These are phyloP conservation scores for Tillus elongatus DNA, from an alignment of 2,888 invertebrate species.

Conservation along the genomic window DNA sequence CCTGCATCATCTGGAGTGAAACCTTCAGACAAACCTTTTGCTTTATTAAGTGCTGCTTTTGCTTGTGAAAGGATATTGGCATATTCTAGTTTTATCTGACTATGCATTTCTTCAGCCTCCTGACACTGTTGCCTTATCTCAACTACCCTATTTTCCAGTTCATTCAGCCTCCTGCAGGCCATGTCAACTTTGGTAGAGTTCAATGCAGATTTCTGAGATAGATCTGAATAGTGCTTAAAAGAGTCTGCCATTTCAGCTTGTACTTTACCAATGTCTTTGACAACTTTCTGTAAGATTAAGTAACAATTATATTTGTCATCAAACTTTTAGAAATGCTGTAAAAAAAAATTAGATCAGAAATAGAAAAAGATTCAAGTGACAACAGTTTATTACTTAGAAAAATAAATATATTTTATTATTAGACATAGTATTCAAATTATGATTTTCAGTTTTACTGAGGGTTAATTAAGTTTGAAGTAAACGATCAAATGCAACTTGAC, in stretches of 20 bases:
- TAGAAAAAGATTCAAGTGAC: too few relatives aligned
- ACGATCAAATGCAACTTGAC: too few relatives aligned
- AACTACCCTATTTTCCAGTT: conserved; percentile 33
- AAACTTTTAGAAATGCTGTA: too few relatives aligned
- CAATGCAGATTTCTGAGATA: conserved; percentile 26
- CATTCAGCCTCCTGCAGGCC: conserved; percentile 25
- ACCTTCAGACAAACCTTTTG: conserved; percentile 46
- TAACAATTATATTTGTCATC: too few relatives aligned
- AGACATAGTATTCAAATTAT: too few relatives aligned
- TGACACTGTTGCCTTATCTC: conserved; percentile 30
- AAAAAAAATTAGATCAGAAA: too few relatives aligned
- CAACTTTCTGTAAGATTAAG: conserved; percentile 21
- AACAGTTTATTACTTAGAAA: too few relatives aligned
- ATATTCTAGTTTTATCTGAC: conserved; percentile 32
- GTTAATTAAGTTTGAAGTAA: too few relatives aligned
- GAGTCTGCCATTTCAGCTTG: conserved; percentile 24
- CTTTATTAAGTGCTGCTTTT: conserved; percentile 46
- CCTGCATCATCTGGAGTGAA: conserved; percentile 48
- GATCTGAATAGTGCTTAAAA: conserved; percentile 23
- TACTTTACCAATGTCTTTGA: conserved; percentile 30
- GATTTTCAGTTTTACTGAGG: too few relatives aligned
- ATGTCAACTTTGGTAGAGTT: conserved; percentile 26
- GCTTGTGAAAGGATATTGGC: conserved; percentile 37
- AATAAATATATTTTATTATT: too few relatives aligned
- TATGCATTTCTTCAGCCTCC: conserved; percentile 34